Percentiles rank a stretch among this genome's conserved stretches.
Evolutionary conservation across 1,140 invertebrate genomes (phyloP).

Genomic region (Bacillus rossius): DNA sequence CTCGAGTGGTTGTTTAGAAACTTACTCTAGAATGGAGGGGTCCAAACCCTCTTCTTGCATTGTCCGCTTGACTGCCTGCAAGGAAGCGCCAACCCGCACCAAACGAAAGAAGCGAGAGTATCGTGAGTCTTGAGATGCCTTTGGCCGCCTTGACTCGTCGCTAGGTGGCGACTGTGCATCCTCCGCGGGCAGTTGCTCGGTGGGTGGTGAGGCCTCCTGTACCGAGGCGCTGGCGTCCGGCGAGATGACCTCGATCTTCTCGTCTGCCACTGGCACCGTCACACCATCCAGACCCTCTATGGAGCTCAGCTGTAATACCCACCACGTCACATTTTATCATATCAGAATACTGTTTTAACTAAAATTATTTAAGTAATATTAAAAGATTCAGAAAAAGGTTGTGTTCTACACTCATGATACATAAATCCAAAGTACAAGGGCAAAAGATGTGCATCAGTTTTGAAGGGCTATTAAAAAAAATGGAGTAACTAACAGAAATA

Average conservation of each 20-base stretch:
- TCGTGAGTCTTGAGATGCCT: slow-evolving; percentile 51
- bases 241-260: not conserved
- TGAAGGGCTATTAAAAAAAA: too few relatives aligned
- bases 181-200: slow-evolving; percentile 25
- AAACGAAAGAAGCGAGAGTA: slow-evolving; percentile 83
- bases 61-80: slow-evolving; percentile 73
- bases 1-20: too few relatives aligned
- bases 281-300: slow-evolving; percentile 15
- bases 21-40: slow-evolving; percentile 68
- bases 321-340: not conserved
- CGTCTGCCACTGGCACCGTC: slow-evolving; percentile 1
- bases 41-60: slow-evolving; percentile 77
- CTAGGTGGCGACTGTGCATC: slow-evolving; percentile 20
- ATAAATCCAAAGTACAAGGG: too few relatives aligned
- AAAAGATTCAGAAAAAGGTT: too few relatives aligned
- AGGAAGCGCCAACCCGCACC: slow-evolving; percentile 78
- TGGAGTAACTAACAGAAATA: too few relatives aligned
- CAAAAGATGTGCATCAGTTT: too few relatives aligned
- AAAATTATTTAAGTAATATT: too few relatives aligned
- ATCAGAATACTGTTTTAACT: too few relatives aligned
- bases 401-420: too few relatives aligned
- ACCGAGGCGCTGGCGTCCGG: not conserved
- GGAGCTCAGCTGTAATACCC: slow-evolving; percentile 14
- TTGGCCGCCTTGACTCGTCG: slow-evolving; percentile 1
- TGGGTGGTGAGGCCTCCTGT: slow-evolving; percentile 17